phyloP scores from a whole-genome alignment of 2,797 vertebrate species.

The Champsocephalus gunnari region DNA sequence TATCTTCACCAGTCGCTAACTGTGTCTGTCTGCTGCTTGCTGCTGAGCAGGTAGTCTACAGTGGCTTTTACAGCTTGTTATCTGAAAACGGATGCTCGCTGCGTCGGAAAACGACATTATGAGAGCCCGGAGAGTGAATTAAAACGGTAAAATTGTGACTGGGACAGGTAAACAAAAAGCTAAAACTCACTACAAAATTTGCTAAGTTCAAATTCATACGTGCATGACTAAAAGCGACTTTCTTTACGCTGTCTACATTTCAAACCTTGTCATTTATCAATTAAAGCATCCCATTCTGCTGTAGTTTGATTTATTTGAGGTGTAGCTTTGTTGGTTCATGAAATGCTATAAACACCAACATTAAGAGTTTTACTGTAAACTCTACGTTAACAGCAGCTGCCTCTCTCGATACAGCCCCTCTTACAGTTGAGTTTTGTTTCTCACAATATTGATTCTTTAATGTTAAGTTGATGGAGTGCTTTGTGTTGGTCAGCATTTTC shows the following conservation, averaged over 20 bases:
- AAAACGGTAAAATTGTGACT: too few relatives aligned
- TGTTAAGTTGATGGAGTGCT: constrained; percentile 52
- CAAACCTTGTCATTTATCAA: not conserved
- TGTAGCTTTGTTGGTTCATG: not conserved
- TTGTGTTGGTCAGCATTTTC: constrained; percentile 63
- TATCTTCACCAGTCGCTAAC: not conserved
- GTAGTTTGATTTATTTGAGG: not conserved
- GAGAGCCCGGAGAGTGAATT: not conserved
- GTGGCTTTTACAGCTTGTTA: too few relatives aligned
- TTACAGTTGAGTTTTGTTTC: constrained; percentile 35
- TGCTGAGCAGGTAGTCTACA: not conserved
- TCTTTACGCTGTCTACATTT: not conserved
- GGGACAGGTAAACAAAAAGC: too few relatives aligned
- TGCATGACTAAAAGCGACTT: not conserved
- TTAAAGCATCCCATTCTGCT: not conserved
- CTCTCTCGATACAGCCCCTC: not conserved
- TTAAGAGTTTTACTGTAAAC: not conserved
- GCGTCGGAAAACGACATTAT: not conserved
- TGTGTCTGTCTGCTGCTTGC: too few relatives aligned
- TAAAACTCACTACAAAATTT: too few relatives aligned
- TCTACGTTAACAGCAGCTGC: not conserved
- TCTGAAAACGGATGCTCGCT: not conserved
- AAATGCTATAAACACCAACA: not conserved
- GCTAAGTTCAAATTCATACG: too few relatives aligned
- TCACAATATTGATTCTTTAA: constrained; percentile 51